Evolutionary conservation across 2,797 vertebrate genomes (phyloP), one percentile per base, ranked within the genome.

Genomic region (Pangasius mekongensis): DNA sequence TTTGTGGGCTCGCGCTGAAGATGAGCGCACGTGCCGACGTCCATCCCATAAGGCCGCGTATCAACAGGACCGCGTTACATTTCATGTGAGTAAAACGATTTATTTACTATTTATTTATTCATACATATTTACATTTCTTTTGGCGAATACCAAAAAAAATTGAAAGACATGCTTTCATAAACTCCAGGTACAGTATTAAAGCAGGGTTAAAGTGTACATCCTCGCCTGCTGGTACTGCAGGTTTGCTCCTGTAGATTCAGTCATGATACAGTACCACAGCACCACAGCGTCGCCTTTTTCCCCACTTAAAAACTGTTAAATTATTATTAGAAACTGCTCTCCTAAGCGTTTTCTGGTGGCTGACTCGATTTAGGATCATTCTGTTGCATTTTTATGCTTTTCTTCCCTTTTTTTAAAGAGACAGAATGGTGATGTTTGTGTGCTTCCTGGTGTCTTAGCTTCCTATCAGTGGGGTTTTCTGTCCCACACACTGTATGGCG

Each of bases 11-110:
- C 62, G 82, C 82, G 82, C n/a, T 33, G 58, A 81, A 60, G 56
- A 91, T 90, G 87, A 91, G 73, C 86, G 83, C 87, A 30, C 60
- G 90, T 81, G 64, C 73, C 10, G 74, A 85, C n/a, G 33, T 86
- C 85, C 87, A 13, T 14, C 84, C 64, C 16, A 49, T 64, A 58
- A 47, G 83, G 0, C 22, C 80, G 33, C 73, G 87, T 86, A 3
- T 58, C 1, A 86, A 64, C 77, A 52, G 80, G 30, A 76, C 30
- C 5, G 47, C 56, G 66, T 47, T 76, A 67, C 80, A 36, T 71
- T 56, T 83, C 56, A 66, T 69, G 91, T 91, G 74, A 91, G 91
- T 91, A 52, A 56, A 33, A 20, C 0, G 4, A 10, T 49, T 24
- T 22, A 47, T 24, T 76, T 76, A 10, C 56, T 56, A 0, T 22